These are phyloP conservation scores for Ctenoplectra terminalis DNA, from an alignment of 1,140 invertebrate genomes.

Conservation along the genomic window DNA sequence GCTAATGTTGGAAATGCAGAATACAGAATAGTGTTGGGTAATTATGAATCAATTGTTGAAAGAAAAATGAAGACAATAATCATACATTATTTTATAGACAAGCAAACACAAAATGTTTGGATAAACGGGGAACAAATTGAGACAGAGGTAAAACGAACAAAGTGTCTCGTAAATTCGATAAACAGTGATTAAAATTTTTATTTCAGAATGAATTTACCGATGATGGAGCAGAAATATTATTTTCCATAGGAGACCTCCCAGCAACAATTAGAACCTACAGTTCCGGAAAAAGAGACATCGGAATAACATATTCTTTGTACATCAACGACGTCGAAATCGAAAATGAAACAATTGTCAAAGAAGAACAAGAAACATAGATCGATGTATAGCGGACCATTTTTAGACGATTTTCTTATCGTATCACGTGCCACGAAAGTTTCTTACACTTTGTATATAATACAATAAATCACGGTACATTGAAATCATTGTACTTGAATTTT, in stretches of 20 bases:
- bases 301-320: constrained; percentile 76
- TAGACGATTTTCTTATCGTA: neutral
- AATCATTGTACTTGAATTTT: neutral
- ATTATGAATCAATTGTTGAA: neutral
- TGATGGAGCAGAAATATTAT: constrained; percentile 90
- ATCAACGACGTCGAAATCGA: constrained; percentile 74
- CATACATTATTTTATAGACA: constrained; percentile 84
- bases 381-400: neutral
- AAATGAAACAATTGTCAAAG: constrained; percentile 55
- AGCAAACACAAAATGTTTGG: constrained; percentile 90
- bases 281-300: constrained; percentile 75
- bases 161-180: neutral
- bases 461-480: neutral
- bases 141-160: constrained; percentile 76
- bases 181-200: constrained; percentile 25
- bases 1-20: constrained; percentile 72
- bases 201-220: constrained; percentile 90
- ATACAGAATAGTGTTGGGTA: constrained; percentile 88
- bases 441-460: constrained; percentile 42
- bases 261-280: constrained; percentile 85
- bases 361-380: neutral
- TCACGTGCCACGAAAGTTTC: constrained; percentile 9
- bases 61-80: constrained; percentile 14
- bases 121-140: constrained; percentile 89
- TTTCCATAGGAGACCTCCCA: constrained; percentile 84